These are phyloP conservation scores for Ciconia stormi DNA, from an alignment of 2,113 vertebrate genomes.

Conservation along the genomic window DNA sequence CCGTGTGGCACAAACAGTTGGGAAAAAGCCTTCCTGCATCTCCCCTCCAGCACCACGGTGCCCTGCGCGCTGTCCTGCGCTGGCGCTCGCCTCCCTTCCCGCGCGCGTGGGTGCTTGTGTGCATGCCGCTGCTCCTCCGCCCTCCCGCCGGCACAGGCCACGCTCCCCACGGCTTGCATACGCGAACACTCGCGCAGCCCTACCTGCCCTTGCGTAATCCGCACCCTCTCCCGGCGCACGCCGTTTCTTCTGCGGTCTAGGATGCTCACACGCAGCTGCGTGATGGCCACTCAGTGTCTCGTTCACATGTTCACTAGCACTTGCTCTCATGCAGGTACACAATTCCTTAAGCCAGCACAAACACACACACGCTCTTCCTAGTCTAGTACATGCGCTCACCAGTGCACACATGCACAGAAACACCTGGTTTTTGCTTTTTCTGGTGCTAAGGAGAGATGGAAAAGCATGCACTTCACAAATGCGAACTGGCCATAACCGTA, in stretches of 20 bases:
- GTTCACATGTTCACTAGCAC: not conserved
- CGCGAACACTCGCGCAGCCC: not conserved
- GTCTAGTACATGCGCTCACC: not conserved
- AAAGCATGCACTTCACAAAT: not conserved
- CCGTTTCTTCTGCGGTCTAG: not conserved
- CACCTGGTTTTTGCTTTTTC: not conserved
- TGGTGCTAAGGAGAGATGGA: not conserved
- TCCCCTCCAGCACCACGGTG: not conserved
- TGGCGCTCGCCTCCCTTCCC: not conserved
- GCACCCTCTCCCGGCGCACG: rapidly evolving
- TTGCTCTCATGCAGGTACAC: not conserved
- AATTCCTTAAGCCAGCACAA: not conserved
- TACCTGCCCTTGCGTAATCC: not conserved
- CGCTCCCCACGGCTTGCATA: rapidly evolving
- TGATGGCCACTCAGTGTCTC: rapidly evolving
- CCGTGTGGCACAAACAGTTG: not conserved
- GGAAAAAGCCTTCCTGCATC: not conserved
- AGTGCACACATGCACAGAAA: not conserved
- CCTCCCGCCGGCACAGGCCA: not conserved
- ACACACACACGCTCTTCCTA: not conserved
- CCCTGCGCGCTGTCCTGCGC: rapidly evolving
- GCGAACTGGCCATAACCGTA: not conserved
- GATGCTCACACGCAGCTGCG: rapidly evolving
- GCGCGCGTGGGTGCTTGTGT: rapidly evolving
- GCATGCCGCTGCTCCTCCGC: not conserved